These are phyloP conservation scores for Pocillopora grandis DNA, from an alignment of 92 coral and sea anemone species.

Conservation along the genomic window DNA sequence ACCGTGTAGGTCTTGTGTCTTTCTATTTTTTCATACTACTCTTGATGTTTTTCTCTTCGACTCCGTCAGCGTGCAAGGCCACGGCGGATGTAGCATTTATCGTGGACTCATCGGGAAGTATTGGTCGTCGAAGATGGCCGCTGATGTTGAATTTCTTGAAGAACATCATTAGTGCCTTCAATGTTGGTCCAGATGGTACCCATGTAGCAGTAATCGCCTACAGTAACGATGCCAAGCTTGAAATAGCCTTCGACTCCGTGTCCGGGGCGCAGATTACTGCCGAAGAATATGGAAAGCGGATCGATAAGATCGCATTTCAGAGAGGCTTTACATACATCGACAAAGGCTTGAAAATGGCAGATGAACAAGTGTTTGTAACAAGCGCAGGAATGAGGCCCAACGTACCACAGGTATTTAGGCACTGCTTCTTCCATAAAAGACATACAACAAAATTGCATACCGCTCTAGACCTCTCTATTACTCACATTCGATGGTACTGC, in stretches of 20 bases:
- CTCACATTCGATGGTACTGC: neutral
- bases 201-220: conserved; percentile 68
- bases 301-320: conserved; percentile 48
- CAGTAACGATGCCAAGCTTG: conserved; percentile 56
- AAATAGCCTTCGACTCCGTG: conserved; percentile 53
- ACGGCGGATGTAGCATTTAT: conserved; percentile 68
- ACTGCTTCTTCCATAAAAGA: neutral
- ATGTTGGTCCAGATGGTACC: conserved; percentile 66
- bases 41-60: neutral
- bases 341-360: conserved; percentile 56
- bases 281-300: conserved; percentile 38
- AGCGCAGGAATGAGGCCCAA: conserved; percentile 54
- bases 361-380: conserved; percentile 45
- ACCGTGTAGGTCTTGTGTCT: no score
- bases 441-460: neutral
- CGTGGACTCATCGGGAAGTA: conserved; percentile 79
- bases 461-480: neutral
- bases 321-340: conserved; percentile 72
- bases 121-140: conserved; percentile 64
- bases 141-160: conserved; percentile 48
- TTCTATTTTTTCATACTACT: no score
- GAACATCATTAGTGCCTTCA: conserved; percentile 40
- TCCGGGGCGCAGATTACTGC: conserved; percentile 36
- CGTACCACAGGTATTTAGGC: conserved; percentile 1
- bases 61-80: conserved; percentile 37